These are phyloP conservation scores for Camelus bactrianus DNA, from an alignment of 2,113 vertebrate species.

Conservation along the genomic window DNA sequence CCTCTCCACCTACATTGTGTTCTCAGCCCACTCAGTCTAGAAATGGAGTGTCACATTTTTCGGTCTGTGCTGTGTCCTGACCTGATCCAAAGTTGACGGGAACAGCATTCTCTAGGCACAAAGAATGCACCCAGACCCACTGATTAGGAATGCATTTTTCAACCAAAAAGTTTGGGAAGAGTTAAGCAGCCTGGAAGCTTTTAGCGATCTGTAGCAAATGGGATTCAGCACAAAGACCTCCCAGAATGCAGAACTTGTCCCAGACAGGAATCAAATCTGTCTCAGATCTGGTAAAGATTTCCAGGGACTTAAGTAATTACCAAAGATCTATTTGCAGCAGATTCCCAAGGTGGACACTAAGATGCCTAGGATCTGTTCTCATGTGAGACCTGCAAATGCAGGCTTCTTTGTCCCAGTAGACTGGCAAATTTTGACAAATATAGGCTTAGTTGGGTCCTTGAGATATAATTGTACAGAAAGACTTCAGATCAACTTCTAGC, in stretches of 20 bases:
- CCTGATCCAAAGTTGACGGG: constrained; percentile 48
- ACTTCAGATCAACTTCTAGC: background rate
- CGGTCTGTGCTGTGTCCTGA: constrained; percentile 50
- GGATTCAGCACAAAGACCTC: constrained; percentile 77
- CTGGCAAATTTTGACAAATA: background rate
- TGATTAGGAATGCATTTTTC: constrained; percentile 77
- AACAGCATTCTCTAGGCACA: constrained; percentile 65
- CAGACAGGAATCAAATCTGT: constrained; percentile 77
- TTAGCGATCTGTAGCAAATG: constrained; percentile 77
- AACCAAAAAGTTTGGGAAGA: constrained; percentile 78
- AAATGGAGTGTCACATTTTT: constrained; percentile 77
- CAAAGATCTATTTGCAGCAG: constrained; percentile 61
- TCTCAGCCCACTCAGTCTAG: constrained; percentile 62
- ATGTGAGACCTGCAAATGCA: background rate
- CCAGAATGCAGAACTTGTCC: constrained; percentile 73
- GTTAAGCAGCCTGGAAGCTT: constrained; percentile 81
- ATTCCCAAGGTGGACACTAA: background rate
- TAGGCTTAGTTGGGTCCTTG: background rate
- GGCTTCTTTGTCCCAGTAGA: background rate
- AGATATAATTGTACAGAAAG: background rate
- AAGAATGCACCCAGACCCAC: constrained; percentile 67
- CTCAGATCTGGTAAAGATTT: constrained; percentile 75
- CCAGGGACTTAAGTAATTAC: constrained; percentile 71
- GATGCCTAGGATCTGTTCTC: constrained; percentile 9
- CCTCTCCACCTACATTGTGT: background rate